Percentiles rank a stretch among this genome's conserved stretches.
Evolutionary conservation across 92 coral and sea anemone genomes (phyloP).

Genomic region (Epizoanthus scotinus): DNA sequence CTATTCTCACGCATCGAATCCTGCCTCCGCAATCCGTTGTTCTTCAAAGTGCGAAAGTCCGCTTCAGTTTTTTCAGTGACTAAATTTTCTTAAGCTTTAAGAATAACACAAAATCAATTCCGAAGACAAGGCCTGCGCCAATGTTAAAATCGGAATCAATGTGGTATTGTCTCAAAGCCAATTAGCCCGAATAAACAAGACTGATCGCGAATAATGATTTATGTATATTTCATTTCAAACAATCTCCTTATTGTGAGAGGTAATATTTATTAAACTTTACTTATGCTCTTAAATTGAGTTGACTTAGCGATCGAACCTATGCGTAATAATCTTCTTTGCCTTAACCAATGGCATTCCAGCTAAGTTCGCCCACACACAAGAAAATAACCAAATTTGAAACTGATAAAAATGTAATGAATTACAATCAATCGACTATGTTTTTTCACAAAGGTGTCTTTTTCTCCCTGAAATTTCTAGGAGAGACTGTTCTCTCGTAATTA

Average conservation of each 20-base stretch:
- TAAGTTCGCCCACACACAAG: not conserved
- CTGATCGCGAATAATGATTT: conserved; percentile 6
- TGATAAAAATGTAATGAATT: not conserved
- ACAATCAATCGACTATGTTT: not conserved
- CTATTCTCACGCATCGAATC: not conserved
- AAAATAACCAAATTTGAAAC: not conserved
- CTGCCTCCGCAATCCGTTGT: not conserved
- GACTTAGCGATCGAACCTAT: conserved; percentile 24
- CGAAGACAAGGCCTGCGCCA: conserved; percentile 24
- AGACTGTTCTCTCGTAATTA: not conserved
- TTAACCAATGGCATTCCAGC: not conserved
- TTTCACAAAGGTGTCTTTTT: not conserved
- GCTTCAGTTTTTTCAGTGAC: conserved; percentile 6
- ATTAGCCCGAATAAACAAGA: conserved; percentile 30
- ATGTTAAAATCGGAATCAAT: conserved; percentile 1
- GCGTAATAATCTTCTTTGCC: not conserved
- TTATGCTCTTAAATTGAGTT: not conserved
- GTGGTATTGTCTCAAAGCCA: conserved; percentile 27
- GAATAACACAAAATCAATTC: conserved; percentile 7
- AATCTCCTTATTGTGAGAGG: conserved; percentile 29
- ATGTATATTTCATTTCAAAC: conserved; percentile 32
- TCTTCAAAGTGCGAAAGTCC: conserved; percentile 7
- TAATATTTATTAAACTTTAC: conserved; percentile 5
- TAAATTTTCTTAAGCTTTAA: not conserved
- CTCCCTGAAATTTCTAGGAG: not conserved